These are phyloP conservation scores for Colossoma macropomum DNA, from an alignment of 2,113 vertebrate species.

Conservation along the genomic window DNA sequence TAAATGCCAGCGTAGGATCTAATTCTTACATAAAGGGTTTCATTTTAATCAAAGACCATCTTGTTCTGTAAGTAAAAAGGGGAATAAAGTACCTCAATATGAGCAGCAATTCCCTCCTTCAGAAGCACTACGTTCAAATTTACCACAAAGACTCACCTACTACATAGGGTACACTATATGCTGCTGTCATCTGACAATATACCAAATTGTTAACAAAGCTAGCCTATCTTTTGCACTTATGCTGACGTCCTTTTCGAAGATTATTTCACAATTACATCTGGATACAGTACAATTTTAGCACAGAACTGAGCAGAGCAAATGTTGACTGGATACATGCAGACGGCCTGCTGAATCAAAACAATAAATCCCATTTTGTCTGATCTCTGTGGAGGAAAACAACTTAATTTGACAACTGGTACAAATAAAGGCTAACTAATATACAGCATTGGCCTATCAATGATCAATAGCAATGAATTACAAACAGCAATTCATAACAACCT, in stretches of 20 bases:
- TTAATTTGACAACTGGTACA: not conserved
- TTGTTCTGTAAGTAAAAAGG: slow-evolving; percentile 44
- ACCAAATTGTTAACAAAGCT: not conserved
- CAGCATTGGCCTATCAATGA: not conserved
- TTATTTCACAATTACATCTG: not conserved
- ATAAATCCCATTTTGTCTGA: no score
- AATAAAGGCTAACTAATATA: not conserved
- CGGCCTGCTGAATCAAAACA: not conserved
- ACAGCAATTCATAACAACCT: no score
- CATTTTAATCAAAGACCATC: slow-evolving; percentile 53
- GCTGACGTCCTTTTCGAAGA: not conserved
- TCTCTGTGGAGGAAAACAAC: no score
- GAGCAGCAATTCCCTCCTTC: slow-evolving; percentile 41
- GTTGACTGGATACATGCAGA: no score
- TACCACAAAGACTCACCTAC: slow-evolving; percentile 1
- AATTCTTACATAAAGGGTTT: slow-evolving; percentile 49
- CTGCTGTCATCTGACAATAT: not conserved
- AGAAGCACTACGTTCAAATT: slow-evolving; percentile 17
- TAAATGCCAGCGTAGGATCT: slow-evolving; percentile 49
- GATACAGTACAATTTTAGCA: not conserved
- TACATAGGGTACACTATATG: slow-evolving; percentile 2
- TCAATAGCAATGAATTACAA: no score
- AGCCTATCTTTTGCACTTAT: not conserved
- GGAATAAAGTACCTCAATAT: slow-evolving; percentile 45
- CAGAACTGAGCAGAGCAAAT: no score